Base-by-base conservation (phyloP, 2,113 vertebrate genomes). In the Lamprotornis superbus region DNA sequence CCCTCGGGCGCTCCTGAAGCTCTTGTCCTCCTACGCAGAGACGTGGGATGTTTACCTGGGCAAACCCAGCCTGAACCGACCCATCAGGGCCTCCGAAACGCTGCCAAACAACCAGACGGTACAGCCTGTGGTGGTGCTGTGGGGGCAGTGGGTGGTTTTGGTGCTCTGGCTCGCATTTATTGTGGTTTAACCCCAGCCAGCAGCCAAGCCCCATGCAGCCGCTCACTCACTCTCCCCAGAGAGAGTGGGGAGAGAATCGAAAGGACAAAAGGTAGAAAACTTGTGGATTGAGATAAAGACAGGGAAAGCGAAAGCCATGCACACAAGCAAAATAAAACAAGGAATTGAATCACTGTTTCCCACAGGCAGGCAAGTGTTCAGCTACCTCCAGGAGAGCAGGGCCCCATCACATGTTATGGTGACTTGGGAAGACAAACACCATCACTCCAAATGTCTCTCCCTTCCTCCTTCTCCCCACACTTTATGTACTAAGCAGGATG, bases 61-160 rank as follows among this genome's bases (percentile, higher is more conserved):
- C 55, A 99, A 98, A 84, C 98, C 99, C 53, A 99, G 99, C 92
- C 97, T 99, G 94, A 98, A 99, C 97, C 97, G 98, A 75, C 99
- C 99, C 63, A 99, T 99, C 96, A 96, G 71, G 7, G 98, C 99
- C 18, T 98, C 98, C 0, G 98, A 99, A 93, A 98, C 61, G 0
- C 96, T 98, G 94, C 96, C 98, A 8, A 97, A 97, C 79, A 99
- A 99, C 49, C 95, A 95, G 78, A 99, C 98, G 90, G 99, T 99
- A 81, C 24, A 97, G 63, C n/a, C 65, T 7, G 4, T 33, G 61
- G 33, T 52, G 49, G 35, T 60, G 46, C 5, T 33, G n/a, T 0
- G 2, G 46, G 68, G 46, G 30, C 12, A 33, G 1, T 2, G 31
- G 53, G 21, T 17, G 77, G 55, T 3, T 83, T 50, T 50, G 81